Percentiles rank a stretch among this genome's conserved stretches.
Evolutionary conservation across 1,140 invertebrate species (phyloP).

Genomic region (Meloidogyne hapla): DNA sequence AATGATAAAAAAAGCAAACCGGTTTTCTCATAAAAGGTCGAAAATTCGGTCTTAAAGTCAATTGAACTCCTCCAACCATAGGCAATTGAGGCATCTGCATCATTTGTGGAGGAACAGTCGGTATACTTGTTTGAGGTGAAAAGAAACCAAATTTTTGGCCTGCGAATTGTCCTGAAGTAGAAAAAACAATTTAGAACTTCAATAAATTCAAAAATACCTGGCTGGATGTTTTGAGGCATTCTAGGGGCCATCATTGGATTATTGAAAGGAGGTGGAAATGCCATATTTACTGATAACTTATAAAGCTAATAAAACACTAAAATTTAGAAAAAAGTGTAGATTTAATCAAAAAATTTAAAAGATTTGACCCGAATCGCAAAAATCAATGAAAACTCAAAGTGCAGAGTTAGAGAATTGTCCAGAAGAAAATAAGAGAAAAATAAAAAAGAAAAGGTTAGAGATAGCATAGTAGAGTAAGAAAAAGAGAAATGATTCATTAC

Average conservation of each 20-base stretch:
- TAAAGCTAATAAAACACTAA: too few relatives aligned
- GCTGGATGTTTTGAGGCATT: background rate
- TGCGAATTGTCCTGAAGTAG: background rate
- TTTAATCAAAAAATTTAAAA: too few relatives aligned
- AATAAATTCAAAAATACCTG: background rate
- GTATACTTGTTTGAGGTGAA: slow-evolving; percentile 15
- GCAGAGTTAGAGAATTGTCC: background rate
- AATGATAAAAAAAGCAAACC: background rate
- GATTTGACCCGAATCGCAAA: too few relatives aligned
- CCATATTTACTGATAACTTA: background rate
- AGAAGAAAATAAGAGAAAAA: background rate
- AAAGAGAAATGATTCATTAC: background rate
- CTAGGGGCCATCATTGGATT: slow-evolving; percentile 20
- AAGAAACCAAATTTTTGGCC: slow-evolving; percentile 24
- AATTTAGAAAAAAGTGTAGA: too few relatives aligned
- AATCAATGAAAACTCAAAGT: background rate
- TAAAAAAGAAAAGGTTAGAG: background rate
- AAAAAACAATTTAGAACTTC: background rate
- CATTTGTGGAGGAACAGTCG: background rate
- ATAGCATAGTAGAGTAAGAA: background rate
- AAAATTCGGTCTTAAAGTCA: slow-evolving; percentile 18
- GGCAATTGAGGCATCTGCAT: slow-evolving; percentile 1
- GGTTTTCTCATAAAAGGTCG: background rate
- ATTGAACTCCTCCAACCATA: background rate
- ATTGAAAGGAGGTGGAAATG: slow-evolving; percentile 29